Evolutionary conservation across 2,888 invertebrate species (phyloP).

Genomic region (Aphidius colemani): DNA sequence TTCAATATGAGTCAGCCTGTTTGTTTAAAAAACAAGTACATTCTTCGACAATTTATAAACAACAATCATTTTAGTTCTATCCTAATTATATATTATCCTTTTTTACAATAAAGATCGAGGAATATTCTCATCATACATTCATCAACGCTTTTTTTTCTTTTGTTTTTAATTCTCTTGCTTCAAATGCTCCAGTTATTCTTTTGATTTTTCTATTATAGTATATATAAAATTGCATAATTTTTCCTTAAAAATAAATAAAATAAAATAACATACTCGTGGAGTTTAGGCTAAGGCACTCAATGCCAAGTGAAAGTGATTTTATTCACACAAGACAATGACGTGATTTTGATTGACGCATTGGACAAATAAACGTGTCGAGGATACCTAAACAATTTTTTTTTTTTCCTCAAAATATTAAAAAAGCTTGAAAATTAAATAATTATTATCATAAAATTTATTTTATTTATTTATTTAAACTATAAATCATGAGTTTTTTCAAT

Average conservation of each 20-base stretch:
- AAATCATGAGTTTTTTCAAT: neutral
- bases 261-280: neutral
- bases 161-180: too few relatives aligned
- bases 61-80: too few relatives aligned
- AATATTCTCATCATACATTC: too few relatives aligned
- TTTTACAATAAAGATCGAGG: too few relatives aligned
- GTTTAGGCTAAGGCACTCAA: neutral
- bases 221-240: too few relatives aligned
- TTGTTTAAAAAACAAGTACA: too few relatives aligned
- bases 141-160: too few relatives aligned
- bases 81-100: too few relatives aligned
- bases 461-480: neutral
- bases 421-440: neutral
- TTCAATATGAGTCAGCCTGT: too few relatives aligned
- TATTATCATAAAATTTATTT: neutral
- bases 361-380: constrained; percentile 16
- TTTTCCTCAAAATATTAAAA: neutral
- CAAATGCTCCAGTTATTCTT: too few relatives aligned
- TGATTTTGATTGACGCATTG: constrained; percentile 12
- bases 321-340: constrained; percentile 18
- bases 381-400: neutral
- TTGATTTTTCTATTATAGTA: neutral
- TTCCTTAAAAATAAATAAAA: neutral
- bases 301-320: constrained; percentile 18
- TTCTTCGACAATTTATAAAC: too few relatives aligned